Evolutionary conservation across 2,797 vertebrate species (phyloP), one percentile per base, ranked within the genome.

Genomic region (Cryptoprocta ferox): DNA sequence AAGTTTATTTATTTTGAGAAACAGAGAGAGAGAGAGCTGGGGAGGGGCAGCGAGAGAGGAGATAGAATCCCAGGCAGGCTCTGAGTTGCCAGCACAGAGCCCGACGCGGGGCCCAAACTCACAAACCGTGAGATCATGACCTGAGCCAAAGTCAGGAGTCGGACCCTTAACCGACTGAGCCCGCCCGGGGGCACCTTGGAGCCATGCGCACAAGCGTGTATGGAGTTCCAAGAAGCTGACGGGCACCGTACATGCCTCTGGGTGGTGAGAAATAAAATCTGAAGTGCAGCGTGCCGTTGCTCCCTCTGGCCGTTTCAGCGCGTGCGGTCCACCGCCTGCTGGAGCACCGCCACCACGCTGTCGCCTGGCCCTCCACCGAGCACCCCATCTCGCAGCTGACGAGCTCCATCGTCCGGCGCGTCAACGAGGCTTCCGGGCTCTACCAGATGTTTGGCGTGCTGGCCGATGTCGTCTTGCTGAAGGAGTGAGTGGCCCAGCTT

Each of bases 401-500:
- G 96, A 99, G 99, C 89, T 98, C 99, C 98, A 99, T 99, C 94
- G 92, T 99, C 97, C 99, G 98, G 98, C 98, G 99, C 7, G 98
- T 99, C 66, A 99, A 99, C 0, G 99, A 99, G 98, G 99, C 99
- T 42, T 99, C 99, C 0, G 99, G 99, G 76, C 98, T 99, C 1
- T 99, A 99, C 99, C 99, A 99, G 98, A 99, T 99, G 99, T 99
- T 99, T 94, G 97, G 99, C 30, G 98, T 99, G 85, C 99, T 99
- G 37, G 99, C 99, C 13, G 99, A 99, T 30, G 73, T 99, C 32
- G 83, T 99, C 94, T 98, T 99, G 79, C 97, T 99, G 85, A 98
- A 98, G 98, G 99, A 99, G 99, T 99, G 97, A 99, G 99, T 97
- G 66, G 88, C 70, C 53, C 9, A 0, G 45, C 37, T 48, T n/a